Conservation (phyloP, 2,113 vertebrate genomes). For the Xenopus tropicalis region UCB_Xtro_10.0 CM004447.2:103859501-103860000, state of each 20-base stretch:
- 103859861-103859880: too few species aligned
- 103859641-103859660: too few species aligned
- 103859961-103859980: neutral
- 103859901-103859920: neutral
- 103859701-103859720: slow-evolving; percentile 58
- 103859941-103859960: neutral
- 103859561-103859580: too few species aligned
- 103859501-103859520: too few species aligned
- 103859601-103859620: too few species aligned
- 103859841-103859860: too few species aligned
- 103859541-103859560: too few species aligned
- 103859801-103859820: slow-evolving; percentile 66
- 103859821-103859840: too few species aligned
- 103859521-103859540: too few species aligned
- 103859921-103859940: neutral
- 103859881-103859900: neutral
- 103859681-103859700: neutral
- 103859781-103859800: slow-evolving; percentile 71
- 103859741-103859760: slow-evolving; percentile 60
- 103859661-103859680: too few species aligned
- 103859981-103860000: slow-evolving; percentile 20
- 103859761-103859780: slow-evolving; percentile 59
- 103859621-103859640: too few species aligned
- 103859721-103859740: slow-evolving; percentile 70
- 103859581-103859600: too few species aligned